Evolutionary conservation across 1,140 invertebrate species (phyloP).

Genomic region (Prorops nasuta): DNA sequence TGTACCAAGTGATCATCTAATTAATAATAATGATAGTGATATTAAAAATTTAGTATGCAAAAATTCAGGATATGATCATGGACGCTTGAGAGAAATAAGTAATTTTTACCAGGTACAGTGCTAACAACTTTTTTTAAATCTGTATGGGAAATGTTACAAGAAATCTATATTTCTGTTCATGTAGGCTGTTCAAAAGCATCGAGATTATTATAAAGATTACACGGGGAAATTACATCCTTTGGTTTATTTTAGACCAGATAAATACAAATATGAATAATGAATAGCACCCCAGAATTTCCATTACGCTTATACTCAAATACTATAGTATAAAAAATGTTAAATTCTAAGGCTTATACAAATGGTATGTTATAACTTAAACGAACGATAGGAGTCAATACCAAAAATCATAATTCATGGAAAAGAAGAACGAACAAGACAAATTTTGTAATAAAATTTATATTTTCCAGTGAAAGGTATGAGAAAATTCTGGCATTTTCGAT

Average conservation of each 20-base stretch:
- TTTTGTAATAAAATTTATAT: too few species aligned
- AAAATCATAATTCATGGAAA: neutral
- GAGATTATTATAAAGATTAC: constrained; percentile 61
- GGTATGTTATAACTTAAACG: too few species aligned
- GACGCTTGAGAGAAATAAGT: too few species aligned
- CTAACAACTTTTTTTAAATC: too few species aligned
- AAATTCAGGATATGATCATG: too few species aligned
- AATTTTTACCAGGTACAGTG: too few species aligned
- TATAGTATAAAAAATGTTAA: constrained; percentile 1
- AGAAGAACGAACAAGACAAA: too few species aligned
- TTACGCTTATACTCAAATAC: constrained; percentile 2
- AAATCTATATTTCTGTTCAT: constrained; percentile 22
- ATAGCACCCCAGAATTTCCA: constrained; percentile 50
- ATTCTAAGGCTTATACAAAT: neutral
- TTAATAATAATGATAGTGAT: too few species aligned
- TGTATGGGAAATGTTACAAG: too few species aligned
- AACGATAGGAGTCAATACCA: neutral
- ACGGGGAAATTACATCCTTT: constrained; percentile 56
- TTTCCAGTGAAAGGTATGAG: constrained; percentile 59
- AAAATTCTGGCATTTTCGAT: constrained; percentile 61
- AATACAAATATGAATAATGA: constrained; percentile 56
- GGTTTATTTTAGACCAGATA: constrained; percentile 54
- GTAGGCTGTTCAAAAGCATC: constrained; percentile 58
- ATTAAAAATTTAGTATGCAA: too few species aligned
- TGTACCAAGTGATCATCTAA: too few species aligned